Evolutionary conservation across 2,113 vertebrate genomes (phyloP), one percentile per base, ranked within the genome.

Genomic region (Butorides virescens): DNA sequence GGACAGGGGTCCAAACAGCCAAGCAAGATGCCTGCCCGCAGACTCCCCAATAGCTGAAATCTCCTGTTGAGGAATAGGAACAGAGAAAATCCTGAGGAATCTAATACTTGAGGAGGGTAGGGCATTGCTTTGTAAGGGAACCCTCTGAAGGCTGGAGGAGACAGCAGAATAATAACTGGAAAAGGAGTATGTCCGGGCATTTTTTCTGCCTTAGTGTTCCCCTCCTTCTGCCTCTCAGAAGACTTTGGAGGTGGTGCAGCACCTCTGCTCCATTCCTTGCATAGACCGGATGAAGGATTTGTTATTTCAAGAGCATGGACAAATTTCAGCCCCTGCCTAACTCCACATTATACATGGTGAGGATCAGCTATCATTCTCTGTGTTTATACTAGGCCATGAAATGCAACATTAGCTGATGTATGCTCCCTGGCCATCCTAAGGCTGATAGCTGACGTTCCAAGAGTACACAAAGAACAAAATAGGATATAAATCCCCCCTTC

Each of bases 301-400:
- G 55, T 79, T 91, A 79, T 89, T 95, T 95, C 90, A 93, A 94
- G 62, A 95, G n/a, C 15, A 25, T 37, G 34, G 66, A 66, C 58
- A 80, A 62, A 84, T 89, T 91, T 95, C 80, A 92, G 5, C 27
- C 19, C 52, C 50, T 59, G 13, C 90, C 72, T 89, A 71, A 68
- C 37, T 90, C 58, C 32, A 39, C 36, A 22, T 91, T 67, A 50
- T 53, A 19, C 47, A 58, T 22, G 32, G 16, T 23, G 36, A 84
- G 59, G 42, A 92, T 87, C 66, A 72, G 62, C 76, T 78, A 17
- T 90, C 29, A 73, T 79, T 91, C 52, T 92, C 53, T 86, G 30
- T 85, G 53, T 88, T 95, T 88, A 70, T 82, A 66, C 58, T 49
- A 71, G n/a, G 36, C 70, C 27, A 20, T 86, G 92, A 95, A 94